Evolutionary conservation across 2,113 vertebrate species (phyloP).

Genomic region (Oncorhynchus kisutch): DNA sequence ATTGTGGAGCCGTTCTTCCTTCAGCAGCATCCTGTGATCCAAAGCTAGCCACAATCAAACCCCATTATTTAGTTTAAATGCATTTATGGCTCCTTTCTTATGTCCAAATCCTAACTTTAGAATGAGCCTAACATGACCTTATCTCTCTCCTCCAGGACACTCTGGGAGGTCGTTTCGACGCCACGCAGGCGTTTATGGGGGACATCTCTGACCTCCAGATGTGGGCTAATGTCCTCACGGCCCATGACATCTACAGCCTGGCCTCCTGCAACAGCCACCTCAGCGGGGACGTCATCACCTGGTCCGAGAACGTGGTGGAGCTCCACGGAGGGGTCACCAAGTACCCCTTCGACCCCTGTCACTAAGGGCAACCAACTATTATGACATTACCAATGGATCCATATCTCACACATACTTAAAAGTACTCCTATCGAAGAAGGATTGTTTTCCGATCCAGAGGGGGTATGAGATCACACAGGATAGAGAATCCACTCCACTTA

Average conservation of each 20-base stretch:
- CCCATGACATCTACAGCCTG: conserved; percentile 73
- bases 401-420: no score
- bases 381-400: no score
- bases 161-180: conserved; percentile 79
- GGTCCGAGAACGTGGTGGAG: conserved; percentile 75
- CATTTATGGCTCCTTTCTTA: no score
- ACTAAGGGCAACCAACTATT: conserved; percentile 41
- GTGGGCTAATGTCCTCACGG: conserved; percentile 77
- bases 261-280: conserved; percentile 73
- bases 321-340: conserved; percentile 77
- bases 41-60: no score
- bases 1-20: no score
- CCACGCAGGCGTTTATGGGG: conserved; percentile 80
- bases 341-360: conserved; percentile 76
- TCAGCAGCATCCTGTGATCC: no score
- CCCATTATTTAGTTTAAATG: no score
- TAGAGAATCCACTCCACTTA: no score
- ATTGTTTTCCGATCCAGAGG: background rate
- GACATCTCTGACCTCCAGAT: conserved; percentile 81
- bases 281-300: conserved; percentile 76
- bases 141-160: conserved; percentile 68
- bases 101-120: no score
- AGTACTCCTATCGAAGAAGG: background rate
- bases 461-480: background rate
- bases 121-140: background rate